Conservation (phyloP, 2,113 vertebrate species). For the Motacilla alba region DNA sequence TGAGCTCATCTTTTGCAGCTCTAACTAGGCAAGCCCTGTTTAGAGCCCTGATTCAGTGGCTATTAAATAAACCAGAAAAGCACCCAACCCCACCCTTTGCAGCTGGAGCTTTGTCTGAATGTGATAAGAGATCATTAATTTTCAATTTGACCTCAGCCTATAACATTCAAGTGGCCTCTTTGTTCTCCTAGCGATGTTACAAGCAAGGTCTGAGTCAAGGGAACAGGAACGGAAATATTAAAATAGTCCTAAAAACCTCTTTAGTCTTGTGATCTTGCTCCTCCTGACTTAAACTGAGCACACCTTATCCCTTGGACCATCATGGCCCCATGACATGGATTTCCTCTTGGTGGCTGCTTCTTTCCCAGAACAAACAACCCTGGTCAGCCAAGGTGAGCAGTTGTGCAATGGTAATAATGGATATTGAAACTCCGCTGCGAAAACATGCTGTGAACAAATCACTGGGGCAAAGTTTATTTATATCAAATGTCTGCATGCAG, state of each 20-base stretch:
- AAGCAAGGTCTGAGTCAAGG: conserved; percentile 59
- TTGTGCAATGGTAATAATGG: neutral
- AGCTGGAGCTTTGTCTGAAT: conserved; percentile 63
- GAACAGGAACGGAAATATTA: conserved; percentile 59
- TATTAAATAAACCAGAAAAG: conserved; percentile 64
- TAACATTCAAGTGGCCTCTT: conserved; percentile 60
- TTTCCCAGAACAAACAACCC: conserved; percentile 6
- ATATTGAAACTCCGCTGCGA: neutral
- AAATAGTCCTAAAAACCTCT: conserved; percentile 51
- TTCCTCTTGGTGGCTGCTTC: neutral
- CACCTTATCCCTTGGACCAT: conserved; percentile 25
- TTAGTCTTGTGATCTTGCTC: conserved; percentile 11
- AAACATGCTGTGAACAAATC: neutral
- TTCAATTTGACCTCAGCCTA: conserved; percentile 64
- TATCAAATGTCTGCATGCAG: neutral
- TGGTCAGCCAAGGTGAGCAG: neutral
- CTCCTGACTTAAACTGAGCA: neutral
- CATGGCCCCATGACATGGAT: neutral
- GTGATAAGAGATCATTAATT: conserved; percentile 70
- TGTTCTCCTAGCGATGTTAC: conserved; percentile 45
- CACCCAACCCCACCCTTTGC: conserved; percentile 49
- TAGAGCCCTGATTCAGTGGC: conserved; percentile 34
- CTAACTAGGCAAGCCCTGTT: neutral
- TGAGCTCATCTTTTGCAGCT: conserved; percentile 58
- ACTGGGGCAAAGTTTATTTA: conserved; percentile 26